These are phyloP conservation scores for Halictus quadricinctus DNA, from an alignment of 2,888 invertebrate species.

Conservation along the genomic window DNA sequence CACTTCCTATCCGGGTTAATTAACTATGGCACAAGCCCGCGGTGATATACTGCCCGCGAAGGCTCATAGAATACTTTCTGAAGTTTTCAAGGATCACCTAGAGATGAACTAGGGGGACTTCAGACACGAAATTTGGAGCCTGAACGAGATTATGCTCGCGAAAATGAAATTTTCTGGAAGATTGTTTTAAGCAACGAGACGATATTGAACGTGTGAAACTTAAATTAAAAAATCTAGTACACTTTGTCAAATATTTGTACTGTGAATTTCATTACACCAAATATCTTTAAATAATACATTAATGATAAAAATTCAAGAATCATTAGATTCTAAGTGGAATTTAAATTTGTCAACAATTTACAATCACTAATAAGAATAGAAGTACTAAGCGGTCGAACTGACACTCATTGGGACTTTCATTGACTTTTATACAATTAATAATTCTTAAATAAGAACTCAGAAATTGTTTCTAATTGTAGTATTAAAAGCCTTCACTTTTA, in stretches of 20 bases:
- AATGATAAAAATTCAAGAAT: too few relatives aligned
- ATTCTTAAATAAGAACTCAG: too few relatives aligned
- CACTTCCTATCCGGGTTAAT: constrained; percentile 42
- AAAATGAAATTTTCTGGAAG: neutral
- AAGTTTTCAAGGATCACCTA: constrained; percentile 35
- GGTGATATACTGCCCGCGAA: constrained; percentile 2
- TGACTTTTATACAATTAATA: neutral
- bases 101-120: neutral
- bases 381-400: neutral
- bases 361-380: neutral
- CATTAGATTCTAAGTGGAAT: too few relatives aligned
- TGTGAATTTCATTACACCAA: too few relatives aligned
- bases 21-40: constrained; percentile 27
- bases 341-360: too few relatives aligned
- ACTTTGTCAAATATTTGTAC: too few relatives aligned
- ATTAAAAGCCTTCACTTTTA: neutral
- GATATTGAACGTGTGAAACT: too few relatives aligned
- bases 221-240: too few relatives aligned
- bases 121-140: constrained; percentile 25
- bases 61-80: constrained; percentile 31
- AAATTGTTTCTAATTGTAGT: too few relatives aligned
- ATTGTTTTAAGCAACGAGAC: neutral
- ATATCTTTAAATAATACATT: too few relatives aligned
- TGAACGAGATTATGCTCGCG: constrained; percentile 29
- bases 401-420: neutral